Evolutionary conservation across 2,888 invertebrate species (phyloP).

Genomic region (Eupithecia dodoneata): DNA sequence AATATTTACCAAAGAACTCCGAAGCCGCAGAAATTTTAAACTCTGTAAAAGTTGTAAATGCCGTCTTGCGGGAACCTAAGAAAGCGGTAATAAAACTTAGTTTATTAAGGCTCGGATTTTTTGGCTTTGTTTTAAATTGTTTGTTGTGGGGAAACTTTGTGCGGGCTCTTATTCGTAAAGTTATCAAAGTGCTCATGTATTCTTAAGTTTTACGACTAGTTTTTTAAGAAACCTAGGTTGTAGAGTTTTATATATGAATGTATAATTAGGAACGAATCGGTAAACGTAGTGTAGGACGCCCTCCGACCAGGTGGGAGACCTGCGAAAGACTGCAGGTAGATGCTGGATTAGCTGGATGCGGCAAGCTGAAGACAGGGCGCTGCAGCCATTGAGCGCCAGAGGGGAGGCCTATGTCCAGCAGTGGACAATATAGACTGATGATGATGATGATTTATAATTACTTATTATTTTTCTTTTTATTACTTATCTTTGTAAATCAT

Average conservation of each 20-base stretch:
- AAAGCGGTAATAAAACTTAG: slow-evolving; percentile 35
- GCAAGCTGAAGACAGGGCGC: too few species aligned
- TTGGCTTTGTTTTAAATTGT: slow-evolving; percentile 40
- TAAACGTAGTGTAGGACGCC: too few species aligned
- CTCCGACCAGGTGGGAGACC: too few species aligned
- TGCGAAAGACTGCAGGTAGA: too few species aligned
- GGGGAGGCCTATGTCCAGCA: too few species aligned
- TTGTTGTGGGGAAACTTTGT: slow-evolving; percentile 30
- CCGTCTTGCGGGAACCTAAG: slow-evolving; percentile 22
- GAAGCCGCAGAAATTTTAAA: slow-evolving; percentile 31
- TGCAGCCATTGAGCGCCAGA: too few species aligned
- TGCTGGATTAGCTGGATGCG: too few species aligned
- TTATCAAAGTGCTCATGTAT: slow-evolving; percentile 7
- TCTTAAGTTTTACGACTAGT: background rate
- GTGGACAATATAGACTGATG: too few species aligned
- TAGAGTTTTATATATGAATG: background rate
- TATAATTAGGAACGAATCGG: background rate
- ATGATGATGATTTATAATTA: too few species aligned
- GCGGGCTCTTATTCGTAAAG: slow-evolving; percentile 8
- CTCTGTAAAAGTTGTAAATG: slow-evolving; percentile 23
- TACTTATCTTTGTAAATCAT: too few species aligned
- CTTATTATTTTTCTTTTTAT: too few species aligned
- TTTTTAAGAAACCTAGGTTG: background rate
- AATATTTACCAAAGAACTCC: slow-evolving; percentile 10
- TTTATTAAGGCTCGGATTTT: slow-evolving; percentile 35